phyloP scores from a whole-genome alignment of 2,888 invertebrate genomes.

The Drosophila aldrichi region DNA sequence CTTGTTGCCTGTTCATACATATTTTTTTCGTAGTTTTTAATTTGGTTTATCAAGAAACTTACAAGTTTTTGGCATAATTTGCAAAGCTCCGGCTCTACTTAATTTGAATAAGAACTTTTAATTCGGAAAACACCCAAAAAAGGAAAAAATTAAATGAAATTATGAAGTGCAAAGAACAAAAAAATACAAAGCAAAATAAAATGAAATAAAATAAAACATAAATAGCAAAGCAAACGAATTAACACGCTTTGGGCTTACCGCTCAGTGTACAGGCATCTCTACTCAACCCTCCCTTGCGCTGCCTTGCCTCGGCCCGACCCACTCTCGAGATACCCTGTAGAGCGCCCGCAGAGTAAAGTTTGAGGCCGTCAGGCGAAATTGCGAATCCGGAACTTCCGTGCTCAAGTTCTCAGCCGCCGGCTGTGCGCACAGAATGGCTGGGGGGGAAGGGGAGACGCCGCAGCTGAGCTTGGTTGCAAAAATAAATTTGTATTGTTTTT shows the following conservation, averaged over 20 bases:
- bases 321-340: background rate
- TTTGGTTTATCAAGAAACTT: slow-evolving; percentile 35
- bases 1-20: slow-evolving; percentile 12
- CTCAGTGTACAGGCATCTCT: slow-evolving; percentile 7
- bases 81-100: slow-evolving; percentile 31
- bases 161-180: slow-evolving; percentile 20
- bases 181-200: slow-evolving; percentile 15
- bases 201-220: slow-evolving; percentile 23
- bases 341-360: slow-evolving; percentile 46
- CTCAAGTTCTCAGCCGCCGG: slow-evolving; percentile 69
- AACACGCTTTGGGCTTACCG: slow-evolving; percentile 57
- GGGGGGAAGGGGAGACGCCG: slow-evolving; percentile 9
- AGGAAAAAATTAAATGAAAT: slow-evolving; percentile 55
- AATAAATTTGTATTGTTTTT: slow-evolving; percentile 77
- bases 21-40: slow-evolving; percentile 28
- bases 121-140: slow-evolving; percentile 26
- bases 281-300: background rate
- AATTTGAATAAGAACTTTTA: slow-evolving; percentile 66
- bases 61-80: slow-evolving; percentile 47
- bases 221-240: slow-evolving; percentile 68
- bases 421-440: too few relatives aligned
- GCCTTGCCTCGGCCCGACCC: background rate
- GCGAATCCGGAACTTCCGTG: slow-evolving; percentile 75
- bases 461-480: slow-evolving; percentile 43
- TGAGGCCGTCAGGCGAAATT: slow-evolving; percentile 30